phyloP scores from a whole-genome alignment of 1,140 invertebrate species.

The Ectropis grisescens region DNA sequence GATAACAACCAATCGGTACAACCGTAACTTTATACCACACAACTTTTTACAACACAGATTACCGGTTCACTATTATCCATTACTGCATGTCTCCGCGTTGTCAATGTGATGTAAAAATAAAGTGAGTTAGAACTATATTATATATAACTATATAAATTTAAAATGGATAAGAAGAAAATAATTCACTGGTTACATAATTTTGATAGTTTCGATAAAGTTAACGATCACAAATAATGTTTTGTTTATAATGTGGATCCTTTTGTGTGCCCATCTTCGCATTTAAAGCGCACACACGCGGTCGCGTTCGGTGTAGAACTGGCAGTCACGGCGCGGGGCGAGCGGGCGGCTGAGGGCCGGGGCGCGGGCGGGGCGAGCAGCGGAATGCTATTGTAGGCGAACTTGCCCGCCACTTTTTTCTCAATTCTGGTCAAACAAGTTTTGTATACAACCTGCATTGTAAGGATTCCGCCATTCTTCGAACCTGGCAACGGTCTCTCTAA shows the following conservation, averaged over 20 bases:
- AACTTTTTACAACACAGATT: slow-evolving; percentile 36
- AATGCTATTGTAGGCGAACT: slow-evolving; percentile 67
- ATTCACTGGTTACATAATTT: no score
- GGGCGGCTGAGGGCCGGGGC: slow-evolving; percentile 31
- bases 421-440: slow-evolving; percentile 68
- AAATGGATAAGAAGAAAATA: no score
- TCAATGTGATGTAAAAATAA: slow-evolving; percentile 9
- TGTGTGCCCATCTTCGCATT: slow-evolving; percentile 21
- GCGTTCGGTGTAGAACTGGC: slow-evolving; percentile 43
- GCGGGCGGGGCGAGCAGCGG: slow-evolving; percentile 36
- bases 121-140: slow-evolving; percentile 1
- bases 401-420: slow-evolving; percentile 63
- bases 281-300: slow-evolving; percentile 32
- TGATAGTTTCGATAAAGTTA: no score
- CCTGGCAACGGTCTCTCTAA: slow-evolving; percentile 52
- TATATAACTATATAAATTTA: no score
- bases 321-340: no score
- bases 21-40: slow-evolving; percentile 32
- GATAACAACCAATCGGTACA: slow-evolving; percentile 40
- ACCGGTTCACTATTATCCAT: slow-evolving; percentile 21
- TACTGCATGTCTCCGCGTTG: slow-evolving; percentile 18
- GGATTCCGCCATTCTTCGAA: slow-evolving; percentile 64
- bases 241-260: slow-evolving; percentile 25
- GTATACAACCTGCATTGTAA: slow-evolving; percentile 68
- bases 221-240: slow-evolving; percentile 17